Conservation (phyloP, 2,113 vertebrate genomes). For the Callospermophilus lateralis region DNA sequence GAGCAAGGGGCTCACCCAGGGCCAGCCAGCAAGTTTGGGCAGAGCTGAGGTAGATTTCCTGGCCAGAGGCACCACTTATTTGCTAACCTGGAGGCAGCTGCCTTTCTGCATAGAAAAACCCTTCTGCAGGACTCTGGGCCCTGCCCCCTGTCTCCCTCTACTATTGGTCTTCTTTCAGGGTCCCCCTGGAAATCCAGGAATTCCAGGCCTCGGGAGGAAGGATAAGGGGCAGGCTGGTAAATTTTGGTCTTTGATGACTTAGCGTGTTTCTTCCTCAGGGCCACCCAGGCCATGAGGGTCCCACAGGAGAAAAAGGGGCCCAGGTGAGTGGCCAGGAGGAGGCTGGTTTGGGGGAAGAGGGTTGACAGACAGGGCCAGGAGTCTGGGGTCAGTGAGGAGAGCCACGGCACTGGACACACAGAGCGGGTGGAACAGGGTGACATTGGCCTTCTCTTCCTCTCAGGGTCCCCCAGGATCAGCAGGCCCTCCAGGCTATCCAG, state of each 20-base stretch:
- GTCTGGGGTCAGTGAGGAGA: neutral
- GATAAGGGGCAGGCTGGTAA: neutral
- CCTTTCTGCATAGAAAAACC: neutral
- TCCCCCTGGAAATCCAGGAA: conserved; percentile 91
- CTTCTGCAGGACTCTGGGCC: neutral
- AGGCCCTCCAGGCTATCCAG: conserved; percentile 94
- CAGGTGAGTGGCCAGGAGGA: conserved; percentile 87
- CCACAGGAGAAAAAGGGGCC: conserved; percentile 93
- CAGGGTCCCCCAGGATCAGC: conserved; percentile 91
- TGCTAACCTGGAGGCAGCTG: neutral
- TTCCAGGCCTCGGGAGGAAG: conserved; percentile 87
- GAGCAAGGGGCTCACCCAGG: neutral
- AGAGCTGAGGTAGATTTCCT: neutral
- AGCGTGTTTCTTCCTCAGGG: conserved; percentile 87
- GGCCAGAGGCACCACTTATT: neutral
- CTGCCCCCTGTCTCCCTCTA: neutral
- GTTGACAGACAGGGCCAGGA: neutral
- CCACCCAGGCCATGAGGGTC: conserved; percentile 95
- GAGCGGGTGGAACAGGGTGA: neutral
- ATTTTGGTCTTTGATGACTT: neutral
- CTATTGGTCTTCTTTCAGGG: conserved; percentile 86
- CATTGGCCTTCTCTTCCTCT: neutral
- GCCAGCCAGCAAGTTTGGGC: neutral
- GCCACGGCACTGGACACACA: rapidly evolving
- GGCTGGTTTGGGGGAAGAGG: neutral